phyloP scores from a whole-genome alignment of 2,888 invertebrate species.

The Drosophila villosipedis region DNA sequence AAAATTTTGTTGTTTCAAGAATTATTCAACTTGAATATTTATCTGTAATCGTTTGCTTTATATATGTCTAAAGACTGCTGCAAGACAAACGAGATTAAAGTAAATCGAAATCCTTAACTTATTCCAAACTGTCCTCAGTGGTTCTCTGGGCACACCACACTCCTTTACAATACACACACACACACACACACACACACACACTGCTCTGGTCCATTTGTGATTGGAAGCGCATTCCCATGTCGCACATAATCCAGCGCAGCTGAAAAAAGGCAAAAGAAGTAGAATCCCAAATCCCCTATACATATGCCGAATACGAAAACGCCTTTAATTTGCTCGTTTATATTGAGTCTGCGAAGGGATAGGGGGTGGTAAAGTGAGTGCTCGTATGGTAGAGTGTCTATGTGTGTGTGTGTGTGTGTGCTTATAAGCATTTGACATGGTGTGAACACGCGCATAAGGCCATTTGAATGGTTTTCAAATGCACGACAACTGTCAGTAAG shows the following conservation, averaged over 20 bases:
- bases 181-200: slow-evolving; percentile 4
- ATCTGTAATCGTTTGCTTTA: neutral
- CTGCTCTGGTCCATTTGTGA: slow-evolving; percentile 22
- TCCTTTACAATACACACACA: slow-evolving; percentile 13
- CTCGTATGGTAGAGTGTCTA: slow-evolving; percentile 1
- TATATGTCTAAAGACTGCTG: neutral
- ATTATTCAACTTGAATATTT: neutral
- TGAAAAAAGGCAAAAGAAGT: slow-evolving; percentile 4
- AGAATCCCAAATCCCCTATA: slow-evolving; percentile 57
- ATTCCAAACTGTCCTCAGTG: slow-evolving; percentile 23
- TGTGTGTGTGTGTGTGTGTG: slow-evolving; percentile 33
- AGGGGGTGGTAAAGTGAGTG: neutral
- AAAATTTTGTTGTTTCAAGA: neutral
- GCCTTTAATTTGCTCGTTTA: slow-evolving; percentile 70
- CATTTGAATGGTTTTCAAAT: slow-evolving; percentile 60
- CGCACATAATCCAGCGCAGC: slow-evolving; percentile 63
- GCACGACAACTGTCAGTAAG: slow-evolving; percentile 28
- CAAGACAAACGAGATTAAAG: neutral
- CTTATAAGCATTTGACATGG: slow-evolving; percentile 73
- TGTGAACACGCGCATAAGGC: slow-evolving; percentile 77
- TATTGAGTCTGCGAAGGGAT: slow-evolving; percentile 22
- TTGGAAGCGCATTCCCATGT: slow-evolving; percentile 57
- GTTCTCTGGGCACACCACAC: slow-evolving; percentile 1
- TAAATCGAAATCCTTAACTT: slow-evolving; percentile 13
- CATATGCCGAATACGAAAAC: slow-evolving; percentile 48